Base-by-base conservation (phyloP, 2,888 invertebrate genomes). In the Cheilosia impressa region DNA sequence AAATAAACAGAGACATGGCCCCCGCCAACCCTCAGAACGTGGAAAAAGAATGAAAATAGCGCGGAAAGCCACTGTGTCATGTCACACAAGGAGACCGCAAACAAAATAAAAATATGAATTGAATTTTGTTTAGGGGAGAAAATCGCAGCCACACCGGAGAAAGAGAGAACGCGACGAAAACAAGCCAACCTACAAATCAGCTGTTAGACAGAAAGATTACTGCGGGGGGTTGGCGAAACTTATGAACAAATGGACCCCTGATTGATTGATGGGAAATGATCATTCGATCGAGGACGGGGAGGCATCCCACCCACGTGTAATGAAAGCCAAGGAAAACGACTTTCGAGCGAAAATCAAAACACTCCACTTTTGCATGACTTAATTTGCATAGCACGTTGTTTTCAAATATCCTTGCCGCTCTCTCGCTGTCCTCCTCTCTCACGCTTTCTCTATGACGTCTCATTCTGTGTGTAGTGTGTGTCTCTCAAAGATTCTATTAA, bases 21-120 rank as follows among this genome's bases (percentile, higher is more conserved):
- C 69, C 79, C 73, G 27, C 17, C 66, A 41, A 53, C 52, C 65
- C 52, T 22, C 53, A 10, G 27, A 38, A 52, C 31, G 27, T 19
- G 10, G 31, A 63, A 83, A 34, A 68, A 60, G 6, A 58, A 68
- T 6, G 68, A 84, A 81, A 81, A 81, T 81, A 72, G 85, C 85
- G 85, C 85, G 85, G 72, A 85, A 85, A 85, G 72, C 85, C 85
- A 76, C 62, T 72, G 68, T 81, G 75, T 81, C 81, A 77, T 85
- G 72, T 81, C 81, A 85, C 81, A 85, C 66, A 77, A 76, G 76
- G 81, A 76, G 81, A 85, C 80, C 77, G 60, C 81, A 85, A 80
- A 13, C 38, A 38, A 81, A 85, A 65, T 66, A 47, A 76, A 82
- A 84, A 77, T 81, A 66, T 68, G 80, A 84, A 80, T 84, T 81